A percentile compares a stretch with the other conserved stretches of the same genome.
These are phyloP conservation scores for Esox niger DNA, from an alignment of 2,113 vertebrate species.

Conservation along the genomic window DNA sequence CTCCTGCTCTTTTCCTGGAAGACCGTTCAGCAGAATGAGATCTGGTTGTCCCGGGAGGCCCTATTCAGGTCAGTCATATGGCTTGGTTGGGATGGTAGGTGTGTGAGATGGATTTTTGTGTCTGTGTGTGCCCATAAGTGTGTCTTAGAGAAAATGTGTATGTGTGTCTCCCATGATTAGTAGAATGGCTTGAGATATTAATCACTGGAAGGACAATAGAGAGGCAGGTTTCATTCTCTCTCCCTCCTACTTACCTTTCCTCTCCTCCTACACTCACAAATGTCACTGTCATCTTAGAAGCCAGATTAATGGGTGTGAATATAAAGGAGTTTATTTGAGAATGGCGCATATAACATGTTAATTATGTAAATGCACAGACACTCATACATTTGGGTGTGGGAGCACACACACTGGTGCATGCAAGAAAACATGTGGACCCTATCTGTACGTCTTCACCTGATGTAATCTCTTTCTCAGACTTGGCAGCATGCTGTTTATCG, in stretches of 20 bases:
- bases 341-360: neutral
- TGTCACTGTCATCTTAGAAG: neutral
- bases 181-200: constrained; percentile 1
- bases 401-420: constrained; percentile 6
- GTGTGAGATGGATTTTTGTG: neutral
- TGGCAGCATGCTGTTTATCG: neutral
- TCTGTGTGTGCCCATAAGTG: constrained; percentile 2
- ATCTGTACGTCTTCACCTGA: neutral
- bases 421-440: neutral
- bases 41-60: constrained; percentile 93
- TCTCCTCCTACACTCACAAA: neutral
- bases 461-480: neutral
- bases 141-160: too few relatives aligned
- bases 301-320: constrained; percentile 2
- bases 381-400: too few relatives aligned
- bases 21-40: constrained; percentile 89
- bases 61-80: constrained; percentile 83
- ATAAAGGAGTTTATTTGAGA: constrained; percentile 1
- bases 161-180: constrained; percentile 12
- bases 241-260: neutral
- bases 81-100: neutral
- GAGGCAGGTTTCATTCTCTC: neutral
- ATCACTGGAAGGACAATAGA: neutral
- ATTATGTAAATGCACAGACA: neutral
- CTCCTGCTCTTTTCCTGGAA: constrained; percentile 93